Base-by-base conservation (phyloP, 1,140 invertebrate genomes). In the Pseudachorutes palmiensis region DNA sequence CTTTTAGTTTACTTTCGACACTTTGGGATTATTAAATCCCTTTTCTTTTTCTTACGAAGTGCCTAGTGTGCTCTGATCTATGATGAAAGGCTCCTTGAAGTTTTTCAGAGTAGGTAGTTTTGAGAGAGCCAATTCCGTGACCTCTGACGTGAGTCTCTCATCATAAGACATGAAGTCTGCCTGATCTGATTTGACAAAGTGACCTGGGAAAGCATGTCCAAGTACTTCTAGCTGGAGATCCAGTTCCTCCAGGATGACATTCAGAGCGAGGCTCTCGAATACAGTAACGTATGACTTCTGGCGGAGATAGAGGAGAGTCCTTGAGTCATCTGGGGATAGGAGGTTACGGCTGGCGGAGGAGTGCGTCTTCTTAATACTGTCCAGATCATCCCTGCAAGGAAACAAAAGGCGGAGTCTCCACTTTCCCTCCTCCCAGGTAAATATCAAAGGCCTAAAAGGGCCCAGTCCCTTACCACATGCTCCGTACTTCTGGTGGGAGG, bases 121-220 rank as follows among this genome's bases (percentile, higher is more conserved):
- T 29, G 1, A 29, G 24, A 28, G 26, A 12, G 24, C 32, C 16
- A 19, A 22, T 49, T 29, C 24, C 14, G 48, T 12, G 5, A 2
- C 28, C 5, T 64, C 16, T 2, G n/a, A 22, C 12, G 16, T 19
- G 9, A 55, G 66, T 61, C 65, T 41, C 28, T 70, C 65, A 31
- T 70, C 69, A 55, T 67, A 70, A 1, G 65, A 59, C n/a, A 70
- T 51, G 36, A 70, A 67, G 33, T 67, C 69, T 2, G 41, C 48
- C 1, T 49, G 24, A 2, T 67, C 62, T 3, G 36, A 2, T 30
- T 45, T 14, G 1, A 49, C 31, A 5, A 30, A 45, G 30, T 60
- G 36, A n/a, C 59, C 63, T 2, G 62, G 48, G 31, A 62, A 57
- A 16, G 33, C 55, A 24, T 66, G 36, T 16, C 58, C 58, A 26